Conservation (phyloP, 1,140 invertebrate genomes). For the Leptinotarsa texana region DNA sequence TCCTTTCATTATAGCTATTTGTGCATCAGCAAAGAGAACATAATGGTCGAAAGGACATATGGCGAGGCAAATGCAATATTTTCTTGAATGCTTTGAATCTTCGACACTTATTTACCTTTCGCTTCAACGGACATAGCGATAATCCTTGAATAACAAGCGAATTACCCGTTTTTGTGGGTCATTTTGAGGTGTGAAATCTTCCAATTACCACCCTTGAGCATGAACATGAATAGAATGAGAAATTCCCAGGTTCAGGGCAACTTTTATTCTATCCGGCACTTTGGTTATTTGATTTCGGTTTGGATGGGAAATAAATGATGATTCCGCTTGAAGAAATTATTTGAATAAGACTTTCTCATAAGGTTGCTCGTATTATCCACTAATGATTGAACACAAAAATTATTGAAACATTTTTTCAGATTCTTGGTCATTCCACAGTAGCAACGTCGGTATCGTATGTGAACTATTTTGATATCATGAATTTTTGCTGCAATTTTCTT, state of each 20-base stretch:
- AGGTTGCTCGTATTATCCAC: too few species aligned
- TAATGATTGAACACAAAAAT: too few species aligned
- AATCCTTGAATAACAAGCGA: neutral
- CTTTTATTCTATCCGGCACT: neutral
- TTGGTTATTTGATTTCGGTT: too few species aligned
- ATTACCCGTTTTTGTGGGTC: slow-evolving; percentile 6
- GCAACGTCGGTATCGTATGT: too few species aligned
- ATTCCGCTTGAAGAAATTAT: too few species aligned
- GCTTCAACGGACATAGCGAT: neutral
- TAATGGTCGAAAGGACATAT: slow-evolving; percentile 8
- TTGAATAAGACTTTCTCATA: too few species aligned
- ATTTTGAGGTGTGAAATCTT: neutral
- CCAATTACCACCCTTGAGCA: neutral
- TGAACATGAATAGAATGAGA: neutral
- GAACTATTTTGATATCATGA: too few species aligned
- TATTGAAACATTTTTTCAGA: too few species aligned
- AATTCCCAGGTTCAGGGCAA: neutral
- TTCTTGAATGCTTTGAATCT: neutral
- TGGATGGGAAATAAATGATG: too few species aligned
- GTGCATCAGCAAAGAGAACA: neutral
- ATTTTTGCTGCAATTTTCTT: too few species aligned
- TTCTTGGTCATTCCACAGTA: too few species aligned
- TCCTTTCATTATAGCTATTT: neutral
- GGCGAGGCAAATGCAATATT: slow-evolving; percentile 2
- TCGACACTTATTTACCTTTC: neutral